Base-by-base conservation (phyloP, 2,797 vertebrate genomes). In the Tinamus major region DNA sequence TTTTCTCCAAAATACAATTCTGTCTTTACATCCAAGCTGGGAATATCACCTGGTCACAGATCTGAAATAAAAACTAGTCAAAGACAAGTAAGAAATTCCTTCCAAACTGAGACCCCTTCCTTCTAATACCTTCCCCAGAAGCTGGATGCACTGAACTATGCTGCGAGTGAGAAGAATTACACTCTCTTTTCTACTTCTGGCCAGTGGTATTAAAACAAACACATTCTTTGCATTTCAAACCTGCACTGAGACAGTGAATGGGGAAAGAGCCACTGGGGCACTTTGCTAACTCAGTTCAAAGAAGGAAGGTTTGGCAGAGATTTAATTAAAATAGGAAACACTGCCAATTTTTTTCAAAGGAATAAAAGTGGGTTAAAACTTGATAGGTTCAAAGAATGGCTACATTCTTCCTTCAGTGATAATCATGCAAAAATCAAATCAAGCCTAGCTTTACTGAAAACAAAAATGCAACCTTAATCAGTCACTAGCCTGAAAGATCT, bases 261-360 rank as follows among this genome's bases (percentile, higher is more conserved):
- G 37, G 33, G 56, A 56, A 6, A 41, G 23, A 86, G 31, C n/a
- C 64, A n/a, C 67, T 1, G 3, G 8, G n/a, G 9, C 4, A 51
- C 16, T 75, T 83, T 21, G 35, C 86, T 92, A 92, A 92, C 24
- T 86, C 77, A 92, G 62, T 26, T 78, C 65, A 70, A 41, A 72
- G 46, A 53, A 85, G 8, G 17, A 91, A 29, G 15, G 39, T 56
- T 83, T 62, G 71, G 42, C 62, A 87, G 27, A 77, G 9, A 64
- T 59, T 56, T 68, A 37, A 70, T 53, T 71, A 33, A 67, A 68
- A 61, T 42, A 88, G 78, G 23, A 79, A 72, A 61, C 21, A 31
- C 1, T 19, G 53, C 53, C 21, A 48, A 49, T 27, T 29, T 51
- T 58, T 39, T 69, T 35, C 14, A 39, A 77, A 80, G 12, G 3